A percentile compares a stretch with the other conserved stretches of the same genome.
Conservation (phyloP, 2,113 vertebrate species). For the Cololabis saira region DNA sequence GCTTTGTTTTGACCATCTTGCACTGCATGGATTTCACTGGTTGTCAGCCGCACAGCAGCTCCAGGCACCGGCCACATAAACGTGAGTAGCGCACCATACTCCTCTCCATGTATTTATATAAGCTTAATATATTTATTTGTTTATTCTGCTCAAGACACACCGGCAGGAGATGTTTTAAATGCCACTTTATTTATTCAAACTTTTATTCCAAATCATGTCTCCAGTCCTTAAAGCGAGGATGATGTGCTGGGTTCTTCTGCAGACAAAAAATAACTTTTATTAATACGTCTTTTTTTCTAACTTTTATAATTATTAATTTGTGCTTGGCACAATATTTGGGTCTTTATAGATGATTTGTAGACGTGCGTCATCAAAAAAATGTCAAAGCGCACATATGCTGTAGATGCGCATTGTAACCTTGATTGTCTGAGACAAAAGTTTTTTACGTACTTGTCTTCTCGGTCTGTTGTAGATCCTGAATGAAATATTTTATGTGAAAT, state of each 20-base stretch:
- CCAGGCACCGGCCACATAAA: conserved; percentile 94
- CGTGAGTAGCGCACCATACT: conserved; percentile 85
- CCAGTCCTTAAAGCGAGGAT: too few species aligned
- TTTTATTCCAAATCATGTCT: too few species aligned
- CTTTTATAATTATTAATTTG: not conserved
- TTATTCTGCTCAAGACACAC: too few species aligned
- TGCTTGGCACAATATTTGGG: not conserved
- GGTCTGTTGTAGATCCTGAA: too few species aligned
- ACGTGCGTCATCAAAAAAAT: conserved; percentile 10
- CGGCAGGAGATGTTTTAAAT: too few species aligned
- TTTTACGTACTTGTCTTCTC: too few species aligned
- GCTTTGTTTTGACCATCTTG: conserved; percentile 98
- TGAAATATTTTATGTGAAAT: too few species aligned
- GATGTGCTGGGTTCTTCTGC: too few species aligned
- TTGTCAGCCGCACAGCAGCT: conserved; percentile 93
- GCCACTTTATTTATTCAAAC: too few species aligned
- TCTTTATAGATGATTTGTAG: not conserved
- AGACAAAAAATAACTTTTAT: not conserved
- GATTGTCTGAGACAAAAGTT: too few species aligned
- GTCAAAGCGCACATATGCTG: not conserved
- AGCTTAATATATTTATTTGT: too few species aligned
- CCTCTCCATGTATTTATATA: too few species aligned
- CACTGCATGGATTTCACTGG: conserved; percentile 98
- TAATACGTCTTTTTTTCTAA: not conserved
- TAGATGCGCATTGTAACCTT: not conserved